Evolutionary conservation across 2,888 invertebrate species (phyloP), one percentile per base, ranked within the genome.

Genomic region (Scaptomyza parva): DNA sequence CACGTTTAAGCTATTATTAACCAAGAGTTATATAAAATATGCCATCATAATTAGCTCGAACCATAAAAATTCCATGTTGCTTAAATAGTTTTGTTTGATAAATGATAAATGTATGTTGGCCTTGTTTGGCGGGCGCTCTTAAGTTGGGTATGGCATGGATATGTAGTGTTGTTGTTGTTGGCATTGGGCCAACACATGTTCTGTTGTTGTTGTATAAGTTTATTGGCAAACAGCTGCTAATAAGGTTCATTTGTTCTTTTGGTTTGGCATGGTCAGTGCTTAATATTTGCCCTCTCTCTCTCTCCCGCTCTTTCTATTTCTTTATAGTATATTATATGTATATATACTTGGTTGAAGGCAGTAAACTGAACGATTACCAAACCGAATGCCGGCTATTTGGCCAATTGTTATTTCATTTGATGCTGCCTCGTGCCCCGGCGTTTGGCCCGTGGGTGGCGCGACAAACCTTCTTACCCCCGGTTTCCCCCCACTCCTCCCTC

Each of bases 151-250:
- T n/a, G 64, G 35, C 55, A 60, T 58, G 45, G 22, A 48, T 33
- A 22, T 7, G 52, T n/a, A n/a, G n/a, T n/a, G 20, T 35, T 24
- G 45, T 43, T n/a, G n/a, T n/a, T n/a, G n/a, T 41, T 75, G 76
- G 76, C 76, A 26, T 35, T 28, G 9, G 14, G 33, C 76, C 76
- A 76, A 71, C 24, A 40, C 6, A 30, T 59, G 7, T 28, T 12
- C 1, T 6, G 12, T 17, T 55, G 48, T 59, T 64, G 55, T 53
- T 67, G 26, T 45, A 57, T 58, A 58, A 68, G 79, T 62, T n/a
- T n/a, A n/a, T n/a, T 77, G 77, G 77, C 77, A 81, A 71, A 71
- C 81, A 83, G 76, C 78, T 86, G 81, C 76, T 68, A 63, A 68
- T 73, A 64, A 74, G 76, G 63, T 60, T 55, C 60, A 70, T 70